Percentiles rank a stretch among this genome's conserved stretches.
Conservation (phyloP, 2,888 invertebrate species). For the Invenusta paracnida region DNA sequence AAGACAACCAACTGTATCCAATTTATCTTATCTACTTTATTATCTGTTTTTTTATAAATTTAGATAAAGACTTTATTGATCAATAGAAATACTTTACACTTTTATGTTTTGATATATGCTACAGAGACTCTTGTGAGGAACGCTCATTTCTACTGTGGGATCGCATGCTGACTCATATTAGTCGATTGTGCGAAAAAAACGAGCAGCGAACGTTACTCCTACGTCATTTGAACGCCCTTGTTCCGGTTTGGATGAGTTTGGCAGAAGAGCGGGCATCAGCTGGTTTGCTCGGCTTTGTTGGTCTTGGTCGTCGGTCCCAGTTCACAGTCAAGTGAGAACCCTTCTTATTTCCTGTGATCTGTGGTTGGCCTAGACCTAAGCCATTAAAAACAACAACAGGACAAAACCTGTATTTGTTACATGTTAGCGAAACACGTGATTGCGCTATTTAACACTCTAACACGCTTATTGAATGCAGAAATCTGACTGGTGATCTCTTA, state of each 20-base stretch:
- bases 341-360: neutral
- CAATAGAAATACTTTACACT: neutral
- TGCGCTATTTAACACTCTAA: too few relatives aligned
- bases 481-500: too few relatives aligned
- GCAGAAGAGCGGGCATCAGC: constrained; percentile 55
- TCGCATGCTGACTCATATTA: neutral
- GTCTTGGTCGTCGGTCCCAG: constrained; percentile 55
- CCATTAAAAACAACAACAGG: too few relatives aligned
- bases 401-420: too few relatives aligned
- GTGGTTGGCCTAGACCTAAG: constrained; percentile 50
- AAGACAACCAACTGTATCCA: too few relatives aligned
- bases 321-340: constrained; percentile 54
- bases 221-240: constrained; percentile 4
- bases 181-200: neutral
- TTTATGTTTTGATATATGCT: neutral
- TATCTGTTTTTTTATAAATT: too few relatives aligned
- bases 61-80: too few relatives aligned
- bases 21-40: too few relatives aligned
- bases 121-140: neutral
- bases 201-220: neutral
- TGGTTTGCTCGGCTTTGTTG: constrained; percentile 57
- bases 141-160: constrained; percentile 11
- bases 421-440: too few relatives aligned
- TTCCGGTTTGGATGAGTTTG: constrained; percentile 48
- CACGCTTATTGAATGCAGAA: too few relatives aligned